Base-by-base conservation (phyloP, 2,888 invertebrate species). In the Orthosia gracilis region DNA sequence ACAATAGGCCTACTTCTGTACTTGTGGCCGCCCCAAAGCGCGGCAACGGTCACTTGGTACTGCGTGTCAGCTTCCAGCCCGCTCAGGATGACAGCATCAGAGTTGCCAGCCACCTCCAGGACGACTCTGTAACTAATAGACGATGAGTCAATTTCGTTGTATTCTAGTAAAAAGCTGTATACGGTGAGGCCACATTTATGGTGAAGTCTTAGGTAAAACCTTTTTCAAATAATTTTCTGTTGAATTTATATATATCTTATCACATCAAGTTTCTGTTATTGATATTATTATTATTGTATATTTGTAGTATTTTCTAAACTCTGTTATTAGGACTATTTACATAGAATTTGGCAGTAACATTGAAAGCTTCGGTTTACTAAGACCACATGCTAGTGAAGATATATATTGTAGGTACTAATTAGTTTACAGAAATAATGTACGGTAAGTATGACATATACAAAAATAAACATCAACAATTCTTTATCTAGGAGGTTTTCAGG, bases 121-220 rank as follows among this genome's bases (percentile, higher is more conserved):
- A 98, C 98, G 97, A 98, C 98, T 97, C 98, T 98, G 98, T 98
- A 98, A 98, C 98, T 98, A 98, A 98, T 97, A 95, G 92, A 88
- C 92, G 89, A 96, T 97, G 96, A 97, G 97, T 97, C 97, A 97
- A 97, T 96, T 94, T 96, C 95, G 91, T 93, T 88, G 95, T 91
- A 92, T 90, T 94, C 90, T 90, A 90, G 90, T 90, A 79, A 82
- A 91, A 94, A 91, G 94, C 89, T 82, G 78, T 73, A 82, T 79
- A 86, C 84, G 89, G 88, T 87, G 88, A 88, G 81, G 83, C 83
- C 88, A 92, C 91, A 91, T 92, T 26, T 52, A 71, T 13, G 0
- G 13, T 15, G 52, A 79, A 31, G 5, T 2, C 54, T 64, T n/a
- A 21, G 11, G 18, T 26, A 4, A 50, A 62, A 12, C 15, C 5